Evolutionary conservation across 2,888 invertebrate genomes (phyloP).

Genomic region (Cephus nigrinus): DNA sequence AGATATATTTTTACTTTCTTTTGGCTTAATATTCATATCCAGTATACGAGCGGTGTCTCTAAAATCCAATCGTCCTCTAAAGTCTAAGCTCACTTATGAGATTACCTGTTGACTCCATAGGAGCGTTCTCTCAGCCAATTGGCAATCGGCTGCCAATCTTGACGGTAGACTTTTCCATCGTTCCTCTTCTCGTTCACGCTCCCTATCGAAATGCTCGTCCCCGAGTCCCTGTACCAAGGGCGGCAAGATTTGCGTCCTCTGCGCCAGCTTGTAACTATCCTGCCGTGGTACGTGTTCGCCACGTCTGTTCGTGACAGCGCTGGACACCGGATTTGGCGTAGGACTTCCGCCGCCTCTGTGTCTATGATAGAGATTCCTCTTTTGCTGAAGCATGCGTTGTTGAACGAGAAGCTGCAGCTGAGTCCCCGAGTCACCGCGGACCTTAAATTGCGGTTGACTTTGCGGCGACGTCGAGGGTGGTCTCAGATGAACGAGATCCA

Average conservation of each 20-base stretch:
- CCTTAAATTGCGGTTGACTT: conserved; percentile 51
- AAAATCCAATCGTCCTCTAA: conserved; percentile 17
- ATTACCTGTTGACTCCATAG: conserved; percentile 64
- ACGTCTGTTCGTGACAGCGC: conserved; percentile 17
- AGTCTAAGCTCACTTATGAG: conserved; percentile 31
- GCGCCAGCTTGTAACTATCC: conserved; percentile 89
- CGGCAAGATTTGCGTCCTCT: conserved; percentile 84
- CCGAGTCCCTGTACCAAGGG: conserved; percentile 71
- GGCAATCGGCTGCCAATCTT: conserved; percentile 59
- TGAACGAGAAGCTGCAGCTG: conserved; percentile 88
- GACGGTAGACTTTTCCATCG: conserved; percentile 62
- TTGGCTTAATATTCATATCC: background rate
- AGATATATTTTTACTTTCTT: background rate
- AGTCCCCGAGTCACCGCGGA: conserved; percentile 62
- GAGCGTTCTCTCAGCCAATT: conserved; percentile 58
- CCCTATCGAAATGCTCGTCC: conserved; percentile 51
- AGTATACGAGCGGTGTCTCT: background rate
- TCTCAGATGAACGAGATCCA: conserved; percentile 57
- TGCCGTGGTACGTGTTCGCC: conserved; percentile 84
- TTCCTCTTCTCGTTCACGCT: conserved; percentile 57
- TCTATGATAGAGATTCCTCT: conserved; percentile 69
- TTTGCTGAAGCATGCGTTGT: conserved; percentile 86
- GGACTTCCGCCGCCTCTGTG: conserved; percentile 56
- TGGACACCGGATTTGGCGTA: conserved; percentile 46
- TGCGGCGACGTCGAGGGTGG: conserved; percentile 55